Evolutionary conservation across 2,888 invertebrate species (phyloP), one percentile per base, ranked within the genome.

Genomic region (Emmelina monodactyla): DNA sequence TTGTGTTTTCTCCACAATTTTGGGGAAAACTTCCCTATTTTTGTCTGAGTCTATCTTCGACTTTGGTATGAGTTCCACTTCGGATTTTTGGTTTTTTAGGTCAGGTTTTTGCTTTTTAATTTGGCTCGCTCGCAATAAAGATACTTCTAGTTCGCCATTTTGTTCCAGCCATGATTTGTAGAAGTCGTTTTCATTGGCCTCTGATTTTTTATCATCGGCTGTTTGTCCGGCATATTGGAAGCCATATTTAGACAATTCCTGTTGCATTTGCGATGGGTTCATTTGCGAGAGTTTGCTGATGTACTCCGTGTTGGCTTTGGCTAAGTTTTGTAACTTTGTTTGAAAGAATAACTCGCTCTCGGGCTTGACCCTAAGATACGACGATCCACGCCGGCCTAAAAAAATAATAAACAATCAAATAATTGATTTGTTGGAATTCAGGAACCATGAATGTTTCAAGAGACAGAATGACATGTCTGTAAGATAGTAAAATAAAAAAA

Each of bases 141-240:
- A 81, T 0, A 81, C 80, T 45, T 81, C 81, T 0, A 81, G 38
- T 30, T 81, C 80, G 0, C 80, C 79, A 22, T 81, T 81, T 29
- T 80, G 80, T 33, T 79, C 76, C 0, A 81, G 35, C 81, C 81
- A 81, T 0, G 72, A 66, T 28, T 80, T 80, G 45, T 81, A 76
- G 35, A 63, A 80, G 16, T 81, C 81, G 31, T 80, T 76, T 42
- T 78, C 79, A 0, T 57, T 45, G 49, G 63, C 65, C 1, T 62
- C 63, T 0, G 47, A 41, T 0, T 45, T 47, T 39, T 70, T 68
- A 6, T 61, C 61, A 1, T 38, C 70, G 1, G 62, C 62, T 0
- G 44, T 3, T 0, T 41, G 35, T 1, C 53, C 34, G 42, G 62
- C 65, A 0, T 70, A 66, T 4, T 63, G 66, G 1, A 78, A 58